phyloP scores from a whole-genome alignment of 2,797 vertebrate species.

The Petrocephalus sullivani region DNA sequence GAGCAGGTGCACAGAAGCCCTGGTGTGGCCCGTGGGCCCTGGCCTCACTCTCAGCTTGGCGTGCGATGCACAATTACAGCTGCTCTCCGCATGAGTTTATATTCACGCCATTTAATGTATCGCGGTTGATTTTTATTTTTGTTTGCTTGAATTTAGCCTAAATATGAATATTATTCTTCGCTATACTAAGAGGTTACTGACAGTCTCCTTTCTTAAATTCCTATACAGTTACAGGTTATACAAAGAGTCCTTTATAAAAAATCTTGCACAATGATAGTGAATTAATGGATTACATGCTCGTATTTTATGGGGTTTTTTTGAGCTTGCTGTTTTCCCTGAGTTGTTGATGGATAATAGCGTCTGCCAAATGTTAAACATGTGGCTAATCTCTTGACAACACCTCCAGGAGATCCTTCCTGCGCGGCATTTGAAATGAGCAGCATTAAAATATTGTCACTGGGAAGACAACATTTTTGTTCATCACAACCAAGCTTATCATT shows the following conservation, averaged over 20 bases:
- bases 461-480: slow-evolving; percentile 6
- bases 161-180: neutral
- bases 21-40: neutral
- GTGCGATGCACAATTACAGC: neutral
- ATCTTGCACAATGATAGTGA: neutral
- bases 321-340: neutral
- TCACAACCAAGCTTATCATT: neutral
- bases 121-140: neutral
- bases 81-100: neutral
- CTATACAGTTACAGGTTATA: neutral
- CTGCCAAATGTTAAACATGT: neutral
- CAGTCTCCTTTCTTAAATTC: neutral
- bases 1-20: slow-evolving; percentile 21
- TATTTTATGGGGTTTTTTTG: neutral
- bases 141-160: neutral
- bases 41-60: neutral
- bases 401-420: neutral
- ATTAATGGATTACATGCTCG: neutral
- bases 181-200: neutral
- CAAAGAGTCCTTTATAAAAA: neutral
- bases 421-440: neutral
- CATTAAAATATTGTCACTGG: slow-evolving; percentile 6
- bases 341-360: neutral
- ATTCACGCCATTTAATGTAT: neutral
- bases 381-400: neutral